Evolutionary conservation across 92 coral and sea anemone species (phyloP), one percentile per base, ranked within the genome.

Genomic region (Nematostella vectensis): DNA sequence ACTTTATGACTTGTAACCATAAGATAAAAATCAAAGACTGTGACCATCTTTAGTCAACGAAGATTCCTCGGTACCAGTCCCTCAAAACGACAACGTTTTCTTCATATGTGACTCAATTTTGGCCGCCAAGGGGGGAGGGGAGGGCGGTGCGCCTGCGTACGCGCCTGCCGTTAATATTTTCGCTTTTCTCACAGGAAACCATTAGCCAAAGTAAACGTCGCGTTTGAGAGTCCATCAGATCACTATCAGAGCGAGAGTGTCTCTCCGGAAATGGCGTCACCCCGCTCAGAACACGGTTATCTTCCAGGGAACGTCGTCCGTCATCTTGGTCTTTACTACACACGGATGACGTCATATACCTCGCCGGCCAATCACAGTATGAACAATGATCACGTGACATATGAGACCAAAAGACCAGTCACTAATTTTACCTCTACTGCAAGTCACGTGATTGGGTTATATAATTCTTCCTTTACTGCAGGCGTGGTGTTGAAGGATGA

Each of bases 401-500:
- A n/a, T n/a, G n/a, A n/a, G n/a, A 33, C 40, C 6, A 15, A 15
- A 33, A 33, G 40, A 33, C 15, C 15, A 33, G 40, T 33, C 40
- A 33, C 40, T 6, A 6, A 6, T 33, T 4, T 8, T 45, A 17
- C 18, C 4, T 10, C 21, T 4, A 11, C 51, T 8, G 4, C 51
- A 45, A 6, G 4, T 17, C 42, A 36, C 42, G 42, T 36, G 42
- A 36, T 15, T 15, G 9, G 15, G 15, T 8, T 8, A 36, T 8
- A 36, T 36, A 8, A 36, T 36, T 36, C 42, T 36, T 22, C 49
- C 27, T 27, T 58, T 11, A 27, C 77, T 9, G 18, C 68, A 0
- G 61, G 53, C 65, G 37, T 67, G 54, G 62, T 53, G 64, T 36
- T 63, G 21, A 65, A 50, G 27, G 85, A 79, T 27, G 85, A 79